These are phyloP conservation scores for Philypnodon macrostomus DNA, from an alignment of 2,797 vertebrate genomes.

Conservation along the genomic window DNA sequence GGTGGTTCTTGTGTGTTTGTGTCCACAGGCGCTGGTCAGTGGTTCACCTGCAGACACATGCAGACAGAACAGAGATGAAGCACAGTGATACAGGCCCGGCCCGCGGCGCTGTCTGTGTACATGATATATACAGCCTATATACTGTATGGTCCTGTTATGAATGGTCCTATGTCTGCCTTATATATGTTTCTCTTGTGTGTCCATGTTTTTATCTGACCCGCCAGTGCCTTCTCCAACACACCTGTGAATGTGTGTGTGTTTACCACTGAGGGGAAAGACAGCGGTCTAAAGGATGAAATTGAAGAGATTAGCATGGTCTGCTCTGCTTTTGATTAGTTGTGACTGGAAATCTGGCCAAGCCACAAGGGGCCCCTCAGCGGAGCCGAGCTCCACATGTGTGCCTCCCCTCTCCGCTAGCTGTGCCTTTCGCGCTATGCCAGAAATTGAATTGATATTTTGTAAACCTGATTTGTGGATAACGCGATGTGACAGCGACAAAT, in stretches of 20 bases:
- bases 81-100: conserved; percentile 2
- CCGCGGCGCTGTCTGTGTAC: background rate
- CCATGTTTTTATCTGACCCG: conserved; percentile 69
- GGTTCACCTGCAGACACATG: background rate
- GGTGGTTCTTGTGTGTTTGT: background rate
- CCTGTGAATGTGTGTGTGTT: conserved; percentile 42
- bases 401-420: conserved; percentile 20
- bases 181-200: conserved; percentile 53
- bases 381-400: conserved; percentile 33
- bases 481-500: conserved; percentile 99
- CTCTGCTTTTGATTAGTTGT: conserved; percentile 95
- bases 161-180: conserved; percentile 29
- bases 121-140: conserved; percentile 4
- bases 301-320: conserved; percentile 90
- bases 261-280: conserved; percentile 85
- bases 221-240: conserved; percentile 3
- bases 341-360: conserved; percentile 92
- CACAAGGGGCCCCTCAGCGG: conserved; percentile 91
- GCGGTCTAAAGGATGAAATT: conserved; percentile 93
- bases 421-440: conserved; percentile 81
- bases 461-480: conserved; percentile 99
- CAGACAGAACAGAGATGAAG: conserved; percentile 9
- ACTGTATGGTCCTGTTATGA: conserved; percentile 72
- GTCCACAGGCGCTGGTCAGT: background rate
- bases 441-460: conserved; percentile 99